Percentiles rank a stretch among this genome's conserved stretches.
Evolutionary conservation across 2,888 invertebrate genomes (phyloP).

Genomic region (Ornithoptera alexandrae): DNA sequence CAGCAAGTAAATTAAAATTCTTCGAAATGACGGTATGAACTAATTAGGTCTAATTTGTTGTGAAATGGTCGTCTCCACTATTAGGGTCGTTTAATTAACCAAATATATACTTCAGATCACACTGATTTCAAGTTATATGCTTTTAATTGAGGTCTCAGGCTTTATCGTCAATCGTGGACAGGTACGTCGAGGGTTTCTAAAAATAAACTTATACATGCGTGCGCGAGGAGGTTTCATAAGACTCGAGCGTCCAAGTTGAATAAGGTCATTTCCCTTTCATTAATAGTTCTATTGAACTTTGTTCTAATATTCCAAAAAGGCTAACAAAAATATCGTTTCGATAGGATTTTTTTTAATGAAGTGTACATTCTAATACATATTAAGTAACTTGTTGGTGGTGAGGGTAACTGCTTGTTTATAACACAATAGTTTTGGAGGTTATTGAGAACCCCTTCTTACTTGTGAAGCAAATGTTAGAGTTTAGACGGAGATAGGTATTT

Average conservation of each 20-base stretch:
- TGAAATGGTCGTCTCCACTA: conserved; percentile 40
- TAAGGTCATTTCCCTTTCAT: conserved; percentile 73
- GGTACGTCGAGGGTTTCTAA: conserved; percentile 60
- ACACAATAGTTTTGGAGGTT: too few relatives aligned
- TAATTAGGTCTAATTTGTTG: conserved; percentile 48
- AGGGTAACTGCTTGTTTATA: too few relatives aligned
- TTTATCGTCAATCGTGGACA: conserved; percentile 68
- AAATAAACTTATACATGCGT: conserved; percentile 72
- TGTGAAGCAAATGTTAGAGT: too few relatives aligned
- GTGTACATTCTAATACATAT: not conserved
- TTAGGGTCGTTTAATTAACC: conserved; percentile 50
- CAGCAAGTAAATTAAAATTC: conserved; percentile 40
- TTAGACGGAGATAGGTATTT: too few relatives aligned
- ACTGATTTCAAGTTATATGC: conserved; percentile 53
- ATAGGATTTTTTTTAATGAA: not conserved
- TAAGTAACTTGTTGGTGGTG: too few relatives aligned
- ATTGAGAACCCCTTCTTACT: too few relatives aligned
- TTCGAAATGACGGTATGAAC: conserved; percentile 48
- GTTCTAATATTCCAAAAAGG: conserved; percentile 56
- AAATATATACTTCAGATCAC: conserved; percentile 45
- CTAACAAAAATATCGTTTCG: conserved; percentile 31
- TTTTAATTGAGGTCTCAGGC: conserved; percentile 63
- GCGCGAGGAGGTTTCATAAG: conserved; percentile 67
- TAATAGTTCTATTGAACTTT: conserved; percentile 61
- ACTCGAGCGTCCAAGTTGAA: conserved; percentile 54